Evolutionary conservation across 2,113 vertebrate species (phyloP).

Genomic region (Chauna torquata): DNA sequence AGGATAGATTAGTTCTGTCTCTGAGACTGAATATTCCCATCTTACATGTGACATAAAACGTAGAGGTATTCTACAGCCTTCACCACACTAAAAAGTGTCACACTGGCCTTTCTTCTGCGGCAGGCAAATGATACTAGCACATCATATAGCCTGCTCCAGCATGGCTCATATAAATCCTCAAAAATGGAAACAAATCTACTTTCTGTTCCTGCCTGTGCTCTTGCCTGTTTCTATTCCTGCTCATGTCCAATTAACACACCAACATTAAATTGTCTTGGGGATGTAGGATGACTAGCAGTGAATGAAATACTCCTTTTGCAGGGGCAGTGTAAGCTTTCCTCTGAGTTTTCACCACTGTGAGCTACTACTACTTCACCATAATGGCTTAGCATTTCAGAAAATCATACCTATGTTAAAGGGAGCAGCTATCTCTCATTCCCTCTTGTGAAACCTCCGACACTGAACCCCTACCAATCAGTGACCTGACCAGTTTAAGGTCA

Average conservation of each 20-base stretch:
- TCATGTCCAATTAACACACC: background rate
- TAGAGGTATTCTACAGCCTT: background rate
- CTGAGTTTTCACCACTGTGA: background rate
- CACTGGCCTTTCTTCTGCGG: background rate
- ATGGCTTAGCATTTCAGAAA: background rate
- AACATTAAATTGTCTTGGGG: background rate
- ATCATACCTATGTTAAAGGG: background rate
- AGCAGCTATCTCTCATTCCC: background rate
- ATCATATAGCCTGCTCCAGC: background rate
- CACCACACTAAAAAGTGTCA: background rate
- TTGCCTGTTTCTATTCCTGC: background rate
- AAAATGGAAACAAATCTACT: fast-evolving
- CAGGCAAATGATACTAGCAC: background rate
- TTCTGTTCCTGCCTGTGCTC: background rate
- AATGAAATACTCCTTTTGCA: background rate
- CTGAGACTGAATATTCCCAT: background rate
- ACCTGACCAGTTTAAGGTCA: background rate
- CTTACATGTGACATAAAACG: background rate
- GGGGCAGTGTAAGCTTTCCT: background rate
- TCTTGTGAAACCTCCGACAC: background rate
- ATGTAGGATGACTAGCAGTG: background rate
- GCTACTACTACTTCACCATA: background rate
- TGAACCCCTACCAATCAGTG: background rate
- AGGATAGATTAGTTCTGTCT: background rate
- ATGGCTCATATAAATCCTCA: background rate